Evolutionary conservation across 2,797 vertebrate species (phyloP), one percentile per base, ranked within the genome.

Genomic region (Sciurus vulgaris): DNA sequence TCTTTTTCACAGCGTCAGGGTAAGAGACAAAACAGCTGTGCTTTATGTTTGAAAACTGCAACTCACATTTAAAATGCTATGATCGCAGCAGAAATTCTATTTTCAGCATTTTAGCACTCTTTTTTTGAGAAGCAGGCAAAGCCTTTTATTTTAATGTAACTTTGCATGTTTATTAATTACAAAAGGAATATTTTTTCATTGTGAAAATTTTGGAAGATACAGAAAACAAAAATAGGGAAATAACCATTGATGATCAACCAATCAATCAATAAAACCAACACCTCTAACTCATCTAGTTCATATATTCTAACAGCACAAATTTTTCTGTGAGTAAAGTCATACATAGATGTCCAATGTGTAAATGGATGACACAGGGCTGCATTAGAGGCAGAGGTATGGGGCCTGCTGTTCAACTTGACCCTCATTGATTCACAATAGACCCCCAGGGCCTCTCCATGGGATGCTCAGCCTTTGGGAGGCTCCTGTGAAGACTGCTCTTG

Each of bases 1-100:
- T 86, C 96, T 81, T 86, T 92, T 96, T 92, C 94, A 96, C 65
- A 92, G 94, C 86, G 84, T 94, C 74, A 41, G 94, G 61, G 44
- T 56, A 89, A 96, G 90, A 97, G 91, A 96, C 92, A 93, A 95
- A 97, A 95, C 97, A 97, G 96, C 97, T 97, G 97, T 88, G 96
- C 86, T 94, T 96, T 95, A 95, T 96, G 88, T 97, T 96, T 97
- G 88, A 95, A 97, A 97, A 97, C 86, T 95, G 96, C 92, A 96
- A 65, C 94, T 96, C 91, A 65, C 83, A 78, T 89, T 91, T 59
- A 96, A 86, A 96, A 95, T 77, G 91, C 88, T 65, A 33, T 4
- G 20, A 93, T 95, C 76, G 51, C 70, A 13, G 78, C 8, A 28
- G 74, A 97, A 95, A 78, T 70, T 82, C 82, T 73, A 87, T 92